These are phyloP conservation scores for Zoanthus gigantus DNA, from an alignment of 92 coral and sea anemone genomes.

Conservation along the genomic window DNA sequence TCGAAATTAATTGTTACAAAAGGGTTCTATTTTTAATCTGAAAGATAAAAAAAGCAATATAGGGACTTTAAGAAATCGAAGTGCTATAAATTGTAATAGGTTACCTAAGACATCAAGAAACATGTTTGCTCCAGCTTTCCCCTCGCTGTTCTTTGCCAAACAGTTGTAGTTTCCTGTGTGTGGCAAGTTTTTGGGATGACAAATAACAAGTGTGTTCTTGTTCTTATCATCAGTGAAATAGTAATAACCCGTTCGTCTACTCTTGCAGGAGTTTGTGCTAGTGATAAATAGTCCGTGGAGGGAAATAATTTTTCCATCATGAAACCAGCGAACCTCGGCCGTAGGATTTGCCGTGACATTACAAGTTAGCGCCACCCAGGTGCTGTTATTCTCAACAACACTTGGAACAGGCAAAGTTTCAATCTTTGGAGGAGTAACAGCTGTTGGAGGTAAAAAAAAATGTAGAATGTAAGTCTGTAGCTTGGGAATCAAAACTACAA, in stretches of 20 bases:
- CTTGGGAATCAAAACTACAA: background rate
- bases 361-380: slow-evolving; percentile 7
- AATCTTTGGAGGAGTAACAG: slow-evolving; percentile 8
- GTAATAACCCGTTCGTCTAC: background rate
- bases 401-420: background rate
- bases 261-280: background rate
- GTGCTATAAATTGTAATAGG: background rate
- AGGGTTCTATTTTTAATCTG: no score
- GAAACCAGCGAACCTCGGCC: slow-evolving; percentile 17
- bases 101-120: slow-evolving; percentile 30
- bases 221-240: background rate
- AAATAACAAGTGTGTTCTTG: slow-evolving; percentile 1
- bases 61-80: background rate
- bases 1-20: no score
- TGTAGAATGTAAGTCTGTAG: background rate
- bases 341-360: slow-evolving; percentile 29
- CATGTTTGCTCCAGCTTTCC: background rate
- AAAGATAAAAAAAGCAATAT: no score
- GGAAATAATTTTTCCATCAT: background rate
- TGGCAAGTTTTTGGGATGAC: slow-evolving; percentile 6
- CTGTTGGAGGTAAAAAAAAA: background rate
- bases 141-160: slow-evolving; percentile 27
- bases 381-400: slow-evolving; percentile 8
- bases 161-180: slow-evolving; percentile 45
- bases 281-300: background rate